Base-by-base conservation (phyloP, 2,113 vertebrate genomes). In the Saccopteryx leptura region DNA sequence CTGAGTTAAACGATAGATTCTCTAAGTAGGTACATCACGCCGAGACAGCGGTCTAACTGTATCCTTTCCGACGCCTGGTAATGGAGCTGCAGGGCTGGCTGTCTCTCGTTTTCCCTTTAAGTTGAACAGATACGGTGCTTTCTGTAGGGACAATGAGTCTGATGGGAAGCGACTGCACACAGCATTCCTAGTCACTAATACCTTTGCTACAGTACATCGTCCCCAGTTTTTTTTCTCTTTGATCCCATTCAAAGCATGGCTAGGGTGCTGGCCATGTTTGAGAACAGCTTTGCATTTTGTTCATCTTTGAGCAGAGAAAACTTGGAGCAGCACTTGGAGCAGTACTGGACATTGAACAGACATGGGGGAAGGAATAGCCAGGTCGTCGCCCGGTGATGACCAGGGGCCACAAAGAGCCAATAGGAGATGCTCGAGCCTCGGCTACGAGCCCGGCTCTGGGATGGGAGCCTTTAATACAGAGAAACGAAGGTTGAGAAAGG, bases 1-100 rank as follows among this genome's bases (percentile, higher is more conserved):
- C 63, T 54, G 50, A 75, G 58, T 58, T 19, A 95, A 75, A 75
- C 3, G 19, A 84, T 65, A 19, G 33, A 46, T 69, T 91, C 39
- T 87, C 48, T 94, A 80, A 93, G 83, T 65, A 95, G 63, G 65
- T 50, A 56, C 12, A 8, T 71, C 58, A 85, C 46, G 19, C 81
- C 31, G 72, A 92, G 26, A 74, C 61, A 23, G 96, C 58, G 66
- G 3, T 50, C 66, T 86, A 76, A 24, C 39, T 85, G 52, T n/a
- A 48, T 31, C 4, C n/a, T 91, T 86, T 75, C 61, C 24, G 74
- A 78, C 60, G 19, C 15, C 80, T 8, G 79, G 8, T 66, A 71
- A 91, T 50, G 26, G 24, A 72, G 48, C 74, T 83, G 13, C 26
- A 80, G 12, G 65, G 26, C 3, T 81, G 76, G 12, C 48, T 88